phyloP scores from a whole-genome alignment of 2,797 vertebrate genomes.

The Neosilurus mollespiculum region DNA sequence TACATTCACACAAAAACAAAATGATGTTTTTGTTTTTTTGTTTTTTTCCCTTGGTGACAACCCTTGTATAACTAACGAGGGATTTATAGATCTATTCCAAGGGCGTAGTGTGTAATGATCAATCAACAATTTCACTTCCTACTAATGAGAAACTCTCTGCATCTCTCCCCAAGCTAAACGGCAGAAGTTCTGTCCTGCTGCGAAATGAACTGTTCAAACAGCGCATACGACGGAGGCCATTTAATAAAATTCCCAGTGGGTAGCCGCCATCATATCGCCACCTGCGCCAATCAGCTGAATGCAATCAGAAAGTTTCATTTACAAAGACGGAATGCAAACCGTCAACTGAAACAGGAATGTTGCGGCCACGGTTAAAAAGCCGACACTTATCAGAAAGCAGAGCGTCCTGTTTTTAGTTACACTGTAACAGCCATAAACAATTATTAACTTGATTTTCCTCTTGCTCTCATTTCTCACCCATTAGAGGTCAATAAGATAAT shows the following conservation, averaged over 20 bases:
- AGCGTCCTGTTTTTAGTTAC: not conserved
- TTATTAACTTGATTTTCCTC: too few species aligned
- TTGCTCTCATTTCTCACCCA: too few species aligned
- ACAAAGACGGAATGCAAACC: not conserved
- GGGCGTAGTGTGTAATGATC: conserved; percentile 6
- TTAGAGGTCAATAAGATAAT: not conserved
- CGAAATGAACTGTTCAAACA: conserved; percentile 4
- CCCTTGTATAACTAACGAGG: conserved; percentile 6
- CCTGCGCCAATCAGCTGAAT: conserved; percentile 1
- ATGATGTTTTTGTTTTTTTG: not conserved
- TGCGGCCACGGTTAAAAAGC: not conserved
- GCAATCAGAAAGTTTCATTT: not conserved
- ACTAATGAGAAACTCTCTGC: conserved; percentile 9
- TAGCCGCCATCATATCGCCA: not conserved
- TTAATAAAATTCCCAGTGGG: conserved; percentile 26
- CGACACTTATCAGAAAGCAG: not conserved
- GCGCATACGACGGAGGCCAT: not conserved
- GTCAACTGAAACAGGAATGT: not conserved
- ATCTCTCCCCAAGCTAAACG: conserved; percentile 12
- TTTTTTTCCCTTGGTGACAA: not conserved
- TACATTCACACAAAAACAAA: not conserved
- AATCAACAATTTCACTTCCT: conserved; percentile 12
- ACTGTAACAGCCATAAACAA: not conserved
- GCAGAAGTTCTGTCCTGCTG: conserved; percentile 27
- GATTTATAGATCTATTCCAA: conserved; percentile 7